Evolutionary conservation across 1,140 invertebrate species (phyloP).

Genomic region (Philotrypesis tridentata): DNA sequence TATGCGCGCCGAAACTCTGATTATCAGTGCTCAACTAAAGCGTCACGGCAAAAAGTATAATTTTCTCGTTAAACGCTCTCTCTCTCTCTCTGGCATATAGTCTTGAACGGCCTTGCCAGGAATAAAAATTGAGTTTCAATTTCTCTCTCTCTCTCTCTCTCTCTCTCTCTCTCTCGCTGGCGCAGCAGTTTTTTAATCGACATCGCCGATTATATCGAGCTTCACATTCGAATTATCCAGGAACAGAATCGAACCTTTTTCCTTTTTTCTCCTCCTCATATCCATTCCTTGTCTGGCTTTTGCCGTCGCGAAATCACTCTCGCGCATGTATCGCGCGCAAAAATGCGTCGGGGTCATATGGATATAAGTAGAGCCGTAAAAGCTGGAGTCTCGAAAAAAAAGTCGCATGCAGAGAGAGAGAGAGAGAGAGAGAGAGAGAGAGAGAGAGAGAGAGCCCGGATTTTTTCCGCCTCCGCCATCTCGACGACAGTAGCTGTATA

Average conservation of each 20-base stretch:
- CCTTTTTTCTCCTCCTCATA: too few relatives aligned
- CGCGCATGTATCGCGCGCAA: too few relatives aligned
- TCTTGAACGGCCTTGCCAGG: too few relatives aligned
- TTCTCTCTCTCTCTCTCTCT: too few relatives aligned
- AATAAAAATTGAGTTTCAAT: too few relatives aligned
- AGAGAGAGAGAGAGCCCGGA: not conserved
- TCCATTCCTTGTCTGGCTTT: not conserved
- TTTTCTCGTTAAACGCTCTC: conserved; percentile 1
- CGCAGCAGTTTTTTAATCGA: not conserved
- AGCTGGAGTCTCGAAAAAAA: not conserved
- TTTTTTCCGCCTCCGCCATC: not conserved
- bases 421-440: too few relatives aligned
- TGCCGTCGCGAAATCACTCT: not conserved
- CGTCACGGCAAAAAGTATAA: not conserved
- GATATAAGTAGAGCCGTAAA: not conserved
- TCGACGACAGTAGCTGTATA: not conserved
- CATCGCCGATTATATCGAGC: not conserved
- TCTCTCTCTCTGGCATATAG: too few relatives aligned
- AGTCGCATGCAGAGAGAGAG: too few relatives aligned
- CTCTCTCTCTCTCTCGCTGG: too few relatives aligned
- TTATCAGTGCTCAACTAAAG: not conserved
- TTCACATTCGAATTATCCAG: not conserved
- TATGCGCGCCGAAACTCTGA: not conserved
- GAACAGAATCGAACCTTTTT: not conserved
- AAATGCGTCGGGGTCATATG: too few relatives aligned